Percentiles rank a stretch among this genome's conserved stretches.
Evolutionary conservation across 2,888 invertebrate genomes (phyloP).

Genomic region (Drosophila fulvimacula): DNA sequence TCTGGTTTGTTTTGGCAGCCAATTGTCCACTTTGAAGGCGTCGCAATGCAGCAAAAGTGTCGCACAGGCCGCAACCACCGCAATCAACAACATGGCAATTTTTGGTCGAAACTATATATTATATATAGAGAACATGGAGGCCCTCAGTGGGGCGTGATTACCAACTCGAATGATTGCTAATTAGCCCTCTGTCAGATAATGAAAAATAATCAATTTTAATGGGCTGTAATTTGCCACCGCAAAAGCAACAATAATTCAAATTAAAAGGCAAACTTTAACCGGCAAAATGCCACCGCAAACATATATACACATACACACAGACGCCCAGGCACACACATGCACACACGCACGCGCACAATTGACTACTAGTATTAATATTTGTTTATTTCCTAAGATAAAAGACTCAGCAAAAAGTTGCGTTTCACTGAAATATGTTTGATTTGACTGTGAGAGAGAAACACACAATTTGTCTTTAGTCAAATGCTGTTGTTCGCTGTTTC

Average conservation of each 20-base stretch:
- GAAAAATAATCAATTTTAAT: slow-evolving; percentile 75
- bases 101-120: slow-evolving; percentile 35
- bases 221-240: slow-evolving; percentile 71
- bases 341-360: slow-evolving; percentile 5
- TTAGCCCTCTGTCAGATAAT: slow-evolving; percentile 52
- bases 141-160: slow-evolving; percentile 20
- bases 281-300: slow-evolving; percentile 55
- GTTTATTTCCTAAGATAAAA: slow-evolving; percentile 56
- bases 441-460: slow-evolving; percentile 10
- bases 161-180: slow-evolving; percentile 13
- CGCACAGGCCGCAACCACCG: slow-evolving; percentile 30
- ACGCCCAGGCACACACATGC: not conserved
- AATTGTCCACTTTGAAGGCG: slow-evolving; percentile 34
- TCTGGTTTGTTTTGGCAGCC: slow-evolving; percentile 40
- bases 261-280: slow-evolving; percentile 62
- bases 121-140: slow-evolving; percentile 10
- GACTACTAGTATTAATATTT: slow-evolving; percentile 33
- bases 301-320: slow-evolving; percentile 11
- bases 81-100: slow-evolving; percentile 43
- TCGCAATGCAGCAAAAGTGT: slow-evolving; percentile 48
- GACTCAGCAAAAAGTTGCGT: slow-evolving; percentile 55
- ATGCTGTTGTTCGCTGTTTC: not conserved
- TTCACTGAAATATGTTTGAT: slow-evolving; percentile 41
- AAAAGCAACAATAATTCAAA: slow-evolving; percentile 66
- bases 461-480: slow-evolving; percentile 19